Conservation (phyloP, 2,113 vertebrate species). For the Thalassarche chlororhynchos region DNA sequence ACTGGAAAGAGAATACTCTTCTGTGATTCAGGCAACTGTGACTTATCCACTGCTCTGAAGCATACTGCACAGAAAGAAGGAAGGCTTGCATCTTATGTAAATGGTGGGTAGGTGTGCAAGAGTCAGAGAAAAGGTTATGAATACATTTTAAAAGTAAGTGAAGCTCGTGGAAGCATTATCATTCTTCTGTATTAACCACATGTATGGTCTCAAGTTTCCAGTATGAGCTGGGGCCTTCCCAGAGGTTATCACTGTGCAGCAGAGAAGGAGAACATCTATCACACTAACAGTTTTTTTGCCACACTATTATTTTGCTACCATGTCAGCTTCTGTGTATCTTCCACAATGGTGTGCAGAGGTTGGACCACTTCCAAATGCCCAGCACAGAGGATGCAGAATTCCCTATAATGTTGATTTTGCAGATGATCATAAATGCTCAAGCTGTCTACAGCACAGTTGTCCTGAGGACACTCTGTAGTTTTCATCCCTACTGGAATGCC, state of each 20-base stretch:
- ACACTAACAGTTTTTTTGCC: background rate
- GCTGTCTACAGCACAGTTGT: background rate
- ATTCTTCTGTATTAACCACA: background rate
- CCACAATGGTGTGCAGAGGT: background rate
- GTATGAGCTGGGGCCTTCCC: background rate
- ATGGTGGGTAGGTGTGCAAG: background rate
- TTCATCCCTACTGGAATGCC: background rate
- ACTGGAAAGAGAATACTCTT: background rate
- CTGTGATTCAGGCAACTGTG: background rate
- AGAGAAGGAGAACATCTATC: background rate
- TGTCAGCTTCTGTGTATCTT: background rate
- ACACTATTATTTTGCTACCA: rapidly evolving
- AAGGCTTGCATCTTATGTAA: background rate
- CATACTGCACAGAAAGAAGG: background rate
- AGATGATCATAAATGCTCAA: background rate
- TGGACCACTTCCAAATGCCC: background rate
- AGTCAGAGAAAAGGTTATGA: background rate
- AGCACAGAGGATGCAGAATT: background rate
- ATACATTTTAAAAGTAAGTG: background rate
- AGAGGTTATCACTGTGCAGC: background rate
- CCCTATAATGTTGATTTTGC: background rate
- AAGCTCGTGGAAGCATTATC: background rate
- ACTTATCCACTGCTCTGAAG: background rate
- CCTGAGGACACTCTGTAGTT: background rate
- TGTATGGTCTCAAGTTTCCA: background rate